Evolutionary conservation across 2,797 vertebrate species (phyloP).

Genomic region (Heliangelus exortis): DNA sequence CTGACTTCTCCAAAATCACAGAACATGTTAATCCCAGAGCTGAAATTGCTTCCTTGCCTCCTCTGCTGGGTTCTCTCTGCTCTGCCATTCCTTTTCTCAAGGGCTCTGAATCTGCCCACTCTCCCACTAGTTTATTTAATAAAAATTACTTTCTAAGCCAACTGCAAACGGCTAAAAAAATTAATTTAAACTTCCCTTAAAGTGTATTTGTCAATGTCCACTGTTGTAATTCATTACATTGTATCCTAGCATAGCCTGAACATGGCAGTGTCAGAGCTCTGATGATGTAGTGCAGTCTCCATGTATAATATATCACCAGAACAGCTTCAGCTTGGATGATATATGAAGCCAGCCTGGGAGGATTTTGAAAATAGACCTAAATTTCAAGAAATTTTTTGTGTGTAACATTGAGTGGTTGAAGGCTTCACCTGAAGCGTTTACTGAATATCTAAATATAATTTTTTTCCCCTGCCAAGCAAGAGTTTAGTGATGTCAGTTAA

Average conservation of each 20-base stretch:
- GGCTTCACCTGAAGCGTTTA: constrained; percentile 49
- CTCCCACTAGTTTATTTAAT: constrained; percentile 72
- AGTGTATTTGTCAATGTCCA: constrained; percentile 77
- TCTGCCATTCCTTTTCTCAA: background rate
- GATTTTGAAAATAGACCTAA: constrained; percentile 75
- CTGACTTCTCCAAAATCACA: background rate
- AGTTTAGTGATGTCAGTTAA: constrained; percentile 40
- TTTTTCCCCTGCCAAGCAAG: constrained; percentile 4
- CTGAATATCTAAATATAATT: constrained; percentile 34
- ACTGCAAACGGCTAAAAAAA: constrained; percentile 76
- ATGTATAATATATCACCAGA: constrained; percentile 73
- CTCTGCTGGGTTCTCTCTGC: background rate
- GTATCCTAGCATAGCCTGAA: constrained; percentile 70
- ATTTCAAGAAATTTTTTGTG: constrained; percentile 51
- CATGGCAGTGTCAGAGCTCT: constrained; percentile 72
- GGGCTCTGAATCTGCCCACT: constrained; percentile 19
- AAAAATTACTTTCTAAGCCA: constrained; percentile 77
- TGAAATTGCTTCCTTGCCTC: background rate
- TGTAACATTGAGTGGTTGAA: constrained; percentile 60
- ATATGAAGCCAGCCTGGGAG: constrained; percentile 62
- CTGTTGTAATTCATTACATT: constrained; percentile 75
- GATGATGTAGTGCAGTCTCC: constrained; percentile 74
- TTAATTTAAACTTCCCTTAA: constrained; percentile 76
- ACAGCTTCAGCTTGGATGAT: constrained; percentile 73
- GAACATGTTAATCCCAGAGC: background rate